Evolutionary conservation across 92 coral and sea anemone species (phyloP).

Genomic region (Porites rus): DNA sequence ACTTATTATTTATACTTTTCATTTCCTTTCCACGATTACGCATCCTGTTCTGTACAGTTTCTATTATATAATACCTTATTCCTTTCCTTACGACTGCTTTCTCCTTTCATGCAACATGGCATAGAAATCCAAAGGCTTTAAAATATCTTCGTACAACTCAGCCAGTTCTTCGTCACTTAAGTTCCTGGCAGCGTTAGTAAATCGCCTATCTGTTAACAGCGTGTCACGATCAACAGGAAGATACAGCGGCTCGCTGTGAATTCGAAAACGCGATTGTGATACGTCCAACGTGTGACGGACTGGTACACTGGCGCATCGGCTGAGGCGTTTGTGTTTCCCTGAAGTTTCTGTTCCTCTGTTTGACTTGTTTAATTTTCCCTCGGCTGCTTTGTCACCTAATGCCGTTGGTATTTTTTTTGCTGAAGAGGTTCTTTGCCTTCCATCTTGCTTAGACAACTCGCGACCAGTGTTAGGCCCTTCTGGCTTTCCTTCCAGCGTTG

Average conservation of each 20-base stretch:
- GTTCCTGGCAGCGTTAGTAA: background rate
- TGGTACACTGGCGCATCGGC: background rate
- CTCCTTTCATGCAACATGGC: background rate
- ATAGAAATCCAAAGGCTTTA: background rate
- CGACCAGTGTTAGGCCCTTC: background rate
- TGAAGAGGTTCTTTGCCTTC: no score
- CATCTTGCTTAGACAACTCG: no score
- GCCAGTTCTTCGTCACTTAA: background rate
- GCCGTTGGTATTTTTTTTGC: no score
- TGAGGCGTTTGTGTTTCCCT: no score
- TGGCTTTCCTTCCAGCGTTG: background rate
- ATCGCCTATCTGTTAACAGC: background rate
- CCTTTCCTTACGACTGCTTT: background rate
- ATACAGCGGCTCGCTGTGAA: slow-evolving; percentile 6
- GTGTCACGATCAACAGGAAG: background rate
- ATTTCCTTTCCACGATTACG: no score
- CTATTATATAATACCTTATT: background rate
- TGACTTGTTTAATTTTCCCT: no score
- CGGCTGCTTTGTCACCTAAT: no score
- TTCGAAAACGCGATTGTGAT: background rate
- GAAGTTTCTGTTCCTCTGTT: no score
- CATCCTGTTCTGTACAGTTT: no score
- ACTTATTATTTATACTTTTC: no score
- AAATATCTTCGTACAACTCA: background rate
- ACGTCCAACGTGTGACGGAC: background rate